phyloP scores from a whole-genome alignment of 2,113 vertebrate species.

The human region GRCh38 chr11:26299001-26299500 shows the following conservation, averaged over 20 bases:
- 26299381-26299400: background rate
- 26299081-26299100: background rate
- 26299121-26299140: background rate
- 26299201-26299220: background rate
- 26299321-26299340: background rate
- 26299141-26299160: background rate
- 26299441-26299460: background rate
- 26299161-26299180: background rate
- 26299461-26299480: background rate
- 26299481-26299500: background rate
- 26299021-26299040: background rate
- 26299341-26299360: background rate
- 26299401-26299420: background rate
- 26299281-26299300: background rate
- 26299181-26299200: background rate
- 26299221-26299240: background rate
- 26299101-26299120: background rate
- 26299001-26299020: background rate
- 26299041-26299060: background rate
- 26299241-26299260: background rate
- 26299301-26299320: background rate
- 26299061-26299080: background rate
- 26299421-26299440: background rate
- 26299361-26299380: background rate
- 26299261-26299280: background rate